Conservation (phyloP, 2,888 invertebrate genomes). For the Eupelmus urozonus region DNA sequence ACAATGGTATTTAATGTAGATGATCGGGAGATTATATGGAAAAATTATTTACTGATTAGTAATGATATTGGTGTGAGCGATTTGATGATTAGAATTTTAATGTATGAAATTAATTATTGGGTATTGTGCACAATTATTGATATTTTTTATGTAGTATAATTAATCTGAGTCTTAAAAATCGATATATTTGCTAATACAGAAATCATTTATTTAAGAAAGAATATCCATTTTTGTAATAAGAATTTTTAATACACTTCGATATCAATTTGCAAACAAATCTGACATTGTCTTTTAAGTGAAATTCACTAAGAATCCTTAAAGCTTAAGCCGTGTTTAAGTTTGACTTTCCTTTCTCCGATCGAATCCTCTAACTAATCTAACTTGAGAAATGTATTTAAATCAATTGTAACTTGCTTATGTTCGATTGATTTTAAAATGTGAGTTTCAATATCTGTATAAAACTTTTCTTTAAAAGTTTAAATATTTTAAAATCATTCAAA, state of each 20-base stretch:
- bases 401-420: conserved; percentile 53
- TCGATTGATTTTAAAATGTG: conserved; percentile 55
- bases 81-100: too few relatives aligned
- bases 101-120: too few relatives aligned
- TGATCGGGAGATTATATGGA: too few relatives aligned
- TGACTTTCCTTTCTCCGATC: conserved; percentile 40
- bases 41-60: too few relatives aligned
- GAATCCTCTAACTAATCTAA: conserved; percentile 59
- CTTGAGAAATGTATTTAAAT: conserved; percentile 58
- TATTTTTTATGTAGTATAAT: too few relatives aligned
- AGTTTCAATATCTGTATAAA: conserved; percentile 24
- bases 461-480: conserved; percentile 34
- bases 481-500: too few relatives aligned
- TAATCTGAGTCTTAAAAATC: too few relatives aligned
- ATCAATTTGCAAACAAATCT: conserved; percentile 42
- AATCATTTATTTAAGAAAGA: too few relatives aligned
- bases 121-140: too few relatives aligned
- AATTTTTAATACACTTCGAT: conserved; percentile 17
- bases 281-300: conserved; percentile 48
- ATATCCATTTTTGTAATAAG: conserved; percentile 14
- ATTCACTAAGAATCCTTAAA: conserved; percentile 44
- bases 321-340: conserved; percentile 58
- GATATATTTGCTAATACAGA: too few relatives aligned
- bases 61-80: too few relatives aligned
- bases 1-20: too few relatives aligned